Evolutionary conservation across 2,797 vertebrate genomes (phyloP).

Genomic region (Macropus fuliginosus): DNA sequence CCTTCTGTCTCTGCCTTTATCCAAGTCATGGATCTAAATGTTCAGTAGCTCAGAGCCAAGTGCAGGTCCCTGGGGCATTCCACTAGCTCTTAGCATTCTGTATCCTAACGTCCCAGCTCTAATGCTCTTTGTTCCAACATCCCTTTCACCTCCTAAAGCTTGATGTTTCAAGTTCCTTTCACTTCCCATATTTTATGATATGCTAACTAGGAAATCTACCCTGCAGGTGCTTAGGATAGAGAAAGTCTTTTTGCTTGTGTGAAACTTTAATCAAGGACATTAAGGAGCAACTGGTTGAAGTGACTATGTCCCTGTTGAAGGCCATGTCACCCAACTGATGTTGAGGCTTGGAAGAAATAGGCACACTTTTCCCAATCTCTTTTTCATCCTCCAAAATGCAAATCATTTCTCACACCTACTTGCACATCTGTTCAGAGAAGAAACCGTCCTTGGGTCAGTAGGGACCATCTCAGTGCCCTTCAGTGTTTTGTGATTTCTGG

Average conservation of each 20-base stretch:
- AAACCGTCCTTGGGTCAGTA: background rate
- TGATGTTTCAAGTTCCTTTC: background rate
- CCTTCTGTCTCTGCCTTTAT: background rate
- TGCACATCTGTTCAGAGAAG: background rate
- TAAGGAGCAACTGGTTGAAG: background rate
- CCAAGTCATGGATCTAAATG: background rate
- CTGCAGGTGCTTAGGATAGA: background rate
- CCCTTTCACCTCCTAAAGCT: background rate
- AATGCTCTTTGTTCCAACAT: background rate
- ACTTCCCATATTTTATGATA: background rate
- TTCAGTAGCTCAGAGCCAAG: background rate
- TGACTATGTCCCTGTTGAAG: background rate
- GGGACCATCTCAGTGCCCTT: background rate
- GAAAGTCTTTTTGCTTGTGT: background rate
- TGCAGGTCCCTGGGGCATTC: background rate
- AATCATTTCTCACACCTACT: background rate
- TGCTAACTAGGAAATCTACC: background rate
- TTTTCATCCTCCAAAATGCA: background rate
- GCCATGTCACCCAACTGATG: background rate
- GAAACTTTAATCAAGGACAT: background rate
- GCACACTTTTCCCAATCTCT: background rate
- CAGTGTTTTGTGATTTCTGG: background rate
- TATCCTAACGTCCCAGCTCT: background rate
- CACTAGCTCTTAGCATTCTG: background rate
- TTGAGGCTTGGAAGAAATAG: background rate